Evolutionary conservation across 2,888 invertebrate genomes (phyloP).

Genomic region (Camponotus fellah): DNA sequence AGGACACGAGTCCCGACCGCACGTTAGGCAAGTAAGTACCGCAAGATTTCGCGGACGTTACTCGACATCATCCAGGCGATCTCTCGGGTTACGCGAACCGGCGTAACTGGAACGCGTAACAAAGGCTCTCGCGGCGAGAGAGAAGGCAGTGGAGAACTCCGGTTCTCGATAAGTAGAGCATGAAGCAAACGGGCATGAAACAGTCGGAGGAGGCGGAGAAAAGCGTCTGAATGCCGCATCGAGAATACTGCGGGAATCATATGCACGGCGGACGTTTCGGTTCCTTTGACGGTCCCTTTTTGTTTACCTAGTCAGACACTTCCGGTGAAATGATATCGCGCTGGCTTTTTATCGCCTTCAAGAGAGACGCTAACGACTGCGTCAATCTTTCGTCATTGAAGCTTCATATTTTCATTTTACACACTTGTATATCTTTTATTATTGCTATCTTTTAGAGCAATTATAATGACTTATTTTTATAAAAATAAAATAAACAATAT

Average conservation of each 20-base stretch:
- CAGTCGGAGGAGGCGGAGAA: constrained; percentile 33
- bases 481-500: too few species aligned
- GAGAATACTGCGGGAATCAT: constrained; percentile 33
- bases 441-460: neutral
- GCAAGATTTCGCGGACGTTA: constrained; percentile 43
- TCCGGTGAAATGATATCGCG: constrained; percentile 64
- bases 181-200: constrained; percentile 75
- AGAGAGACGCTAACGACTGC: constrained; percentile 10
- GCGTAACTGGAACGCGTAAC: constrained; percentile 64
- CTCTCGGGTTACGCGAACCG: constrained; percentile 63
- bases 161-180: constrained; percentile 84
- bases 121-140: constrained; percentile 68
- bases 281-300: constrained; percentile 46
- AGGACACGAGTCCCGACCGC: neutral
- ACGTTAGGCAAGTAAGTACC: constrained; percentile 8
- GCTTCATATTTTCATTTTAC: neutral
- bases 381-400: neutral
- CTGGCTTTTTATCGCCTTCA: constrained; percentile 40
- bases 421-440: neutral
- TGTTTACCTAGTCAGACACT: constrained; percentile 61
- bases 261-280: constrained; percentile 14
- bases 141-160: constrained; percentile 77
- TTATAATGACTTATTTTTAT: neutral
- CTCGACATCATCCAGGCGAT: constrained; percentile 54
- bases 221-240: constrained; percentile 57